Evolutionary conservation across 2,797 vertebrate species (phyloP), one percentile per base, ranked within the genome.

Genomic region (Lophura swinhoii): DNA sequence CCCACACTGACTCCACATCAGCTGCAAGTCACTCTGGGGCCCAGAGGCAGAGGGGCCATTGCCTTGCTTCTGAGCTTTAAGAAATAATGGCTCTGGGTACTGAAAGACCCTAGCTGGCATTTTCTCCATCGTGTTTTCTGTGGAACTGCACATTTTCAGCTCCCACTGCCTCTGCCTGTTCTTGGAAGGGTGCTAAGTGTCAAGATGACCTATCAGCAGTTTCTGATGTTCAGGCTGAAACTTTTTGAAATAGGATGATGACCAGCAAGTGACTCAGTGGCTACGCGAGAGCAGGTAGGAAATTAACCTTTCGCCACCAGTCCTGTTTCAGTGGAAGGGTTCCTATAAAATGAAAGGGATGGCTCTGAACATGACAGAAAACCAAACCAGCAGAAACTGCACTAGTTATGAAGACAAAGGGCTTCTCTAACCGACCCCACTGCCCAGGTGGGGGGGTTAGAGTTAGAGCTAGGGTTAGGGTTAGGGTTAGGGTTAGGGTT

Each of bases 1-100:
- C 7, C 37, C 26, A 4, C 7, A 1, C 44, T 23, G 51, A 29
- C 64, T 76, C 87, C 24, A 73, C 81, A 26, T 2, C 74, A 43
- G 71, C 85, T 12, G 1, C 44, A 0, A 0, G 0, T 59, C 66
- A 31, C 75, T 46, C 26, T 0, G 1, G 39, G 71, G 71, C 46
- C 60, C 66, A 20, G 3, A 20, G 51, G 10, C 59, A 17, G 16
- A 14, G 15, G 2, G 49, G 33, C n/a, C 72, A 33, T 31, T 70
- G 62, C 53, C 56, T 29, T 21, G 14, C 26, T 6, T 26, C 15
- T 35, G 64, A 67, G 53, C 21, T 0, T 5, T 70, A 29, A 4
- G 33, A 21, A 18, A 16, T 7, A 14, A 35, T 26, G 88, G 48
- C 46, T 84, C 59, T 63, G 46, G 5, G 12, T 13, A 41, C n/a